Conservation (phyloP, 2,797 vertebrate genomes). For the Leptatherina wallacei region DNA sequence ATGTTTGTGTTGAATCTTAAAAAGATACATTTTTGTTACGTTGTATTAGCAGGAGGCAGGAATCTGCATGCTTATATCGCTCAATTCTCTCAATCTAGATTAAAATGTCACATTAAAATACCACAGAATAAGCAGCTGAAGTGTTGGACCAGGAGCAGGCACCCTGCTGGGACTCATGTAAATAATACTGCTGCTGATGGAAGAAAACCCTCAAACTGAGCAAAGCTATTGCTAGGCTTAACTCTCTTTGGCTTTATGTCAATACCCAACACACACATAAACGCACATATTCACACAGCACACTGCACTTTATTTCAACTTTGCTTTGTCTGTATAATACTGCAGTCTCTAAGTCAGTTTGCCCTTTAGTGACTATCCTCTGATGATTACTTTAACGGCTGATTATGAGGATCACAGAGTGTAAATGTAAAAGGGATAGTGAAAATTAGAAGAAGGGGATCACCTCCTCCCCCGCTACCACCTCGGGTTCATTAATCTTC, state of each 20-base stretch:
- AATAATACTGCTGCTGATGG: slow-evolving; percentile 76
- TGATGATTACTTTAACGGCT: slow-evolving; percentile 21
- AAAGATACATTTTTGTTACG: slow-evolving; percentile 9
- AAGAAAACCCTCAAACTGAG: slow-evolving; percentile 61
- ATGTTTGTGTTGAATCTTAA: background rate
- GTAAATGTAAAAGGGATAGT: slow-evolving; percentile 52
- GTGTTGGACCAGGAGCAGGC: slow-evolving; percentile 41
- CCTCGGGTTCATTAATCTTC: slow-evolving; percentile 67
- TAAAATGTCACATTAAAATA: slow-evolving; percentile 59
- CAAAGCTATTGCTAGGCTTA: slow-evolving; percentile 65
- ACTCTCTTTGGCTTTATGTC: slow-evolving; percentile 16
- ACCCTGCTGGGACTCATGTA: slow-evolving; percentile 65
- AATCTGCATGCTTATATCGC: slow-evolving; percentile 21
- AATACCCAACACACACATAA: slow-evolving; percentile 11
- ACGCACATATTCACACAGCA: slow-evolving; percentile 10
- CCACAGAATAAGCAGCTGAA: slow-evolving; percentile 42
- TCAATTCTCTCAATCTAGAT: slow-evolving; percentile 46
- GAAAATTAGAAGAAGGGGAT: slow-evolving; percentile 58
- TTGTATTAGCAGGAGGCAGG: background rate
- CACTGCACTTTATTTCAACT: slow-evolving; percentile 7
- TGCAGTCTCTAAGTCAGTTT: slow-evolving; percentile 4
- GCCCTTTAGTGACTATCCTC: slow-evolving; percentile 12
- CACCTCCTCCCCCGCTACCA: slow-evolving; percentile 42
- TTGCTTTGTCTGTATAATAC: background rate
- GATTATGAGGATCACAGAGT: slow-evolving; percentile 26